Base-by-base conservation (phyloP, 2,113 vertebrate genomes). In the Leptobrachium ailaonicum region DNA sequence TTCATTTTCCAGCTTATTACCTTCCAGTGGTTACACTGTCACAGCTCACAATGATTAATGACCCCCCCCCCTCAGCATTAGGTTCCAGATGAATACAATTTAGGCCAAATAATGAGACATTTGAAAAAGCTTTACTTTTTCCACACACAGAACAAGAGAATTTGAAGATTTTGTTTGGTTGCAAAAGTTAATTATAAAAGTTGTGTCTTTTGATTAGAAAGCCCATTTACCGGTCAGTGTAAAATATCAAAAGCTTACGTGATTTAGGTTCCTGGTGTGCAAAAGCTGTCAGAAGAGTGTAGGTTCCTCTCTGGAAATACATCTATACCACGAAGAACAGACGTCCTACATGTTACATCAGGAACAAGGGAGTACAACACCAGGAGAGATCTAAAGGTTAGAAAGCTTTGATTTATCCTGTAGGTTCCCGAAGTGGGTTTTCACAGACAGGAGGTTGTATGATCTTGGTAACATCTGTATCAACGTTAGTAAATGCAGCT, bases 221-320 rank as follows among this genome's bases (percentile, higher is more conserved):
- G 4, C 4, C 8, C 40, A 12, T 3, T 50, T 66, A 40, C 60
- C 41, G 73, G 7, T 47, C 42, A 13, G 41, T 66, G 43, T 13
- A 75, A 32, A 75, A 75, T 11, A 41, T 66, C 44, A 66, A 66
- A 60, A n/a, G 66, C 44, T 66, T 14, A 75, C 40, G 41, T 41
- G 50, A 42, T 53, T 75, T 50, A 75, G 50, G 62, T 75, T 66
- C 73, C 40, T 13, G 64, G 62, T 75, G 62, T 32, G 20, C 20
- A 32, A 64, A 44, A 75, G 73, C 50, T 32, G 9, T 53, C 45
- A 20, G 20, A 45, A 66, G 41, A 13, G 64, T 47, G 20, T 44
- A 66, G 63, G 40, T 76, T 76, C 62, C 66, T 50, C 75, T 58
- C 13, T 68, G 64, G 75, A 76, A 76, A 76, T 47, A 68, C 64